These are phyloP conservation scores for Azemiops feae DNA, from an alignment of 2,113 vertebrate species.

Conservation along the genomic window DNA sequence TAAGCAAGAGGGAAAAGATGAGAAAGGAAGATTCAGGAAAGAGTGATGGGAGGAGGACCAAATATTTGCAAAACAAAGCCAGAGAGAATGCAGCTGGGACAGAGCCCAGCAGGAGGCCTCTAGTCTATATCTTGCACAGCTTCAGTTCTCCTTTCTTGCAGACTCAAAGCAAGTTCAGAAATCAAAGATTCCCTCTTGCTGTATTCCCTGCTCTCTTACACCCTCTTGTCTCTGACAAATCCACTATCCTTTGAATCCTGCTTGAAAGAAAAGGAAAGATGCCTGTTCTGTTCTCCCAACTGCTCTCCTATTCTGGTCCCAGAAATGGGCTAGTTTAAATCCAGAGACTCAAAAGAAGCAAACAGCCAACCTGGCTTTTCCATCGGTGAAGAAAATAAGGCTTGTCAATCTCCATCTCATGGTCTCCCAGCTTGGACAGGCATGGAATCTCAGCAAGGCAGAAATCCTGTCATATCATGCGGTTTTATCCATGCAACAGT, in stretches of 20 bases:
- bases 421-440: background rate
- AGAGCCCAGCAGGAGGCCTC: background rate
- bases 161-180: background rate
- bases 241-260: background rate
- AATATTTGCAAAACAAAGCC: background rate
- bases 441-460: background rate
- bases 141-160: background rate
- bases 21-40: background rate
- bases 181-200: background rate
- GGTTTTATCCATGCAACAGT: background rate
- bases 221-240: background rate
- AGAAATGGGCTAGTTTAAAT: background rate
- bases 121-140: background rate
- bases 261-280: background rate
- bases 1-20: slow-evolving; percentile 1
- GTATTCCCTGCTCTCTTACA: background rate
- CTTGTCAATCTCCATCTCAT: background rate
- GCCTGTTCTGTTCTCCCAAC: background rate
- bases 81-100: background rate
- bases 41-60: background rate
- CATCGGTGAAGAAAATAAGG: background rate
- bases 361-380: background rate
- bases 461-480: background rate
- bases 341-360: background rate
- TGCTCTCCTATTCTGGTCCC: background rate